Base-by-base conservation (phyloP, 2,888 invertebrate genomes). In the Melieria picta region DNA sequence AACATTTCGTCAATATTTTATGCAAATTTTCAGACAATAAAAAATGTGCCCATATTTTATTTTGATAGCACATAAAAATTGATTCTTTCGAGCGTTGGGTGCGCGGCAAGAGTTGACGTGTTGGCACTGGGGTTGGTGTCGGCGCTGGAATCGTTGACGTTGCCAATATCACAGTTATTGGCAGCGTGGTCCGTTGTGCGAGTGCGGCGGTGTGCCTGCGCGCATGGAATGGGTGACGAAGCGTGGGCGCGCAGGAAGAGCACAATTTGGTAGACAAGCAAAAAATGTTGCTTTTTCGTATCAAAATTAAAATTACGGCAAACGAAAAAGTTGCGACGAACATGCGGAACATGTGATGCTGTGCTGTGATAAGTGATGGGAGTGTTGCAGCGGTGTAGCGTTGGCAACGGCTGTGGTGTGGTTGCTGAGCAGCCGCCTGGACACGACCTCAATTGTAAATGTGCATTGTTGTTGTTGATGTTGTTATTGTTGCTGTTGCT, bases 1-100 rank as follows among this genome's bases (percentile, higher is more conserved):
- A 71, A 72, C 74, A 75, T 71, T 81, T 82, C 80, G 80, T 80
- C 79, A 80, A 81, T 81, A 81, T 81, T 80, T 79, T 82, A 81
- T 82, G 82, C 81, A 81, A 81, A 81, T 81, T 82, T 82, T 77
- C 80, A 81, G 79, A 79, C 77, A 82, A 81, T 81, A 82, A 80
- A 81, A 80, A 77, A 64, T 81, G 65, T 57, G 69, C 58, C 61
- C 42, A 65, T 65, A 71, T 61, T 65, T 71, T 65, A 55, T 58
- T 61, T 46, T 47, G 42, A 61, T 50, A 61, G 72, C 74, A 74
- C 77, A 80, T 80, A 81, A 81, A 82, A 80, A 80, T 79, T 77
- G 30, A 30, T 30, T 30, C 30, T 30, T 30, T 30, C 30, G 2
- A 30, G 30, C 30, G 30, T 30, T 30, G 30, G 30, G 3, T 30